Conservation (phyloP, 2,888 invertebrate species). For the Ormyrus nitidulus region DNA sequence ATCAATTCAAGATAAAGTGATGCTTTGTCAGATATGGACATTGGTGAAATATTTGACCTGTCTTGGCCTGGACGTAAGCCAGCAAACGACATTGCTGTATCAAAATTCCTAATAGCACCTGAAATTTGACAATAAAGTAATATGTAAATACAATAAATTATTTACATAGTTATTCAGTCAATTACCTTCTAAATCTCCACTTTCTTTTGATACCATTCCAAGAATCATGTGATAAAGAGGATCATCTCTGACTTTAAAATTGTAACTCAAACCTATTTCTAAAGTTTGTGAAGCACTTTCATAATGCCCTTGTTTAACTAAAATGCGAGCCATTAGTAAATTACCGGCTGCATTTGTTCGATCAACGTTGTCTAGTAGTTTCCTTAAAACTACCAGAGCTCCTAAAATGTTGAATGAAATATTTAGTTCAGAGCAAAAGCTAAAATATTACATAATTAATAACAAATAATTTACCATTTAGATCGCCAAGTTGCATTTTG, state of each 20-base stretch:
- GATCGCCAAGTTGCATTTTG: conserved; percentile 88
- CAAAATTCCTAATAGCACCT: conserved; percentile 83
- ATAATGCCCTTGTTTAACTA: conserved; percentile 83
- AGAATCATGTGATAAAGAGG: conserved; percentile 92
- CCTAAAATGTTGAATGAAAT: conserved; percentile 66
- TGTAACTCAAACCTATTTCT: conserved; percentile 92
- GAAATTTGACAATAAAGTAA: background rate
- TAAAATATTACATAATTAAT: conserved; percentile 3
- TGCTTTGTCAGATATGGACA: conserved; percentile 82
- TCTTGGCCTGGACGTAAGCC: conserved; percentile 59
- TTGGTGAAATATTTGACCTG: background rate
- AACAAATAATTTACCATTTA: conserved; percentile 69
- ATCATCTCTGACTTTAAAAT: conserved; percentile 94
- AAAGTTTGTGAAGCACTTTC: conserved; percentile 89
- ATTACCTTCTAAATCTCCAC: conserved; percentile 81
- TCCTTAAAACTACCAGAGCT: conserved; percentile 84
- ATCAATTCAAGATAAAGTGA: conserved; percentile 92
- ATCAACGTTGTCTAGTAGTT: conserved; percentile 85
- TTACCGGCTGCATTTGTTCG: conserved; percentile 90
- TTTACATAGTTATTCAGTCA: background rate
- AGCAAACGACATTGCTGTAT: conserved; percentile 84
- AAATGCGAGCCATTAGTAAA: conserved; percentile 90
- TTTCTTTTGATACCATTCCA: conserved; percentile 88
- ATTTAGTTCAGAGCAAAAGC: background rate
- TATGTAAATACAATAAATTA: background rate